Base-by-base conservation (phyloP, 2,888 invertebrate species). In the Diplazon laetatorius region DNA sequence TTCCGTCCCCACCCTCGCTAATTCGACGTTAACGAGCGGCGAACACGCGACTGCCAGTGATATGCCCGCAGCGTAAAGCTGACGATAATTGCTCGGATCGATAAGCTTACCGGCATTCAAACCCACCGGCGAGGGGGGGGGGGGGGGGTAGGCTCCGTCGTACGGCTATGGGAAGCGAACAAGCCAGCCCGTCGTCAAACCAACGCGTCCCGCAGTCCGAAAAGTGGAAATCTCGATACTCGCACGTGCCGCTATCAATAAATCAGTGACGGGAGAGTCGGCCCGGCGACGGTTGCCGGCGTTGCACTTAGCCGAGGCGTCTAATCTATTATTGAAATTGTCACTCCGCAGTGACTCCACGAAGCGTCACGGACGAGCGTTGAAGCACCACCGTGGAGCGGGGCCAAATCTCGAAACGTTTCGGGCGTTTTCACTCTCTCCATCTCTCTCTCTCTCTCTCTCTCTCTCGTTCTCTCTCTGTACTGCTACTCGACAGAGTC, bases 291-390 rank as follows among this genome's bases (percentile, higher is more conserved):
- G 68, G 71, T 68, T 30, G 2, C 30, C 30, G 66, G 70, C 62
- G 66, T 81, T 87, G 89, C 89, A 89, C 89, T 89, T 88, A 89
- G 86, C 86, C 85, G 42, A 6, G 82, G 84, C 86, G 84, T 88
- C 88, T 88, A 88, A 89, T 89, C 88, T 89, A 89, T 89, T 89
- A 89, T 89, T 88, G 88, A 89, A 85, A 85, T 85, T 87, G 89
- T 88, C 89, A 85, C 84, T 87, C 84, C 74, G 76, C 82, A 65
- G 80, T 82, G 79, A 72, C 72, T 60, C 63, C 48, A 57, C 50
- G 74, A 68, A 35, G 79, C 81, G 87, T 87, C 87, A 85, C 30
- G 30, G 30, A 82, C 82, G 82, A 63, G 80, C 83, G 85, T 83
- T 84, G 83, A 85, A 85, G 78, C 84, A 85, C 78, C 76, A 63